These are phyloP conservation scores for Aptenodytes forsteri DNA, from an alignment of 2,113 vertebrate genomes.

Conservation along the genomic window DNA sequence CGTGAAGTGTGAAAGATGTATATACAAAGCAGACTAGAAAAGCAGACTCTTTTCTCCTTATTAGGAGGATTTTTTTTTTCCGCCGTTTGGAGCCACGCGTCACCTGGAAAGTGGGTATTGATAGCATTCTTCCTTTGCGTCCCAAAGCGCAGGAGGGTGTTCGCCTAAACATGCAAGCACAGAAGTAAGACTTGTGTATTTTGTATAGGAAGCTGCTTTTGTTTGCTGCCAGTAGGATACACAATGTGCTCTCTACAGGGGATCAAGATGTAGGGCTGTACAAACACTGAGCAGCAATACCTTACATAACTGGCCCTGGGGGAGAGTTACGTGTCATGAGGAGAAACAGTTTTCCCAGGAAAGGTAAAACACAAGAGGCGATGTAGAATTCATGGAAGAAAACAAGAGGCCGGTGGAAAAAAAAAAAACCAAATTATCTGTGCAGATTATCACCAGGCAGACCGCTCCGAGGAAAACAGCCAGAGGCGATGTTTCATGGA, in stretches of 20 bases:
- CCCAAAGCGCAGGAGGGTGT: not conserved
- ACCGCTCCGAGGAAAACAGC: no score
- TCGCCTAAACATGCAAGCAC: slow-evolving; percentile 34
- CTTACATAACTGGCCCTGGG: slow-evolving; percentile 44
- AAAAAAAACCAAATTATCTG: not conserved
- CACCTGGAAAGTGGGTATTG: not conserved
- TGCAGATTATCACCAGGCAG: not conserved
- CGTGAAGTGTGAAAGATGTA: not conserved
- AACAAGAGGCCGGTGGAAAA: not conserved
- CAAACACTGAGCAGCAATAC: slow-evolving; percentile 49
- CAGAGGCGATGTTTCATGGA: not conserved
- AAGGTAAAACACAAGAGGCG: slow-evolving; percentile 28
- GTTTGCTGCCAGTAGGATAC: slow-evolving; percentile 44
- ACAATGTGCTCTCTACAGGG: slow-evolving; percentile 48
- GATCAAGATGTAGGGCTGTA: slow-evolving; percentile 43
- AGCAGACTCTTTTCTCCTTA: not conserved
- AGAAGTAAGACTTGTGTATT: slow-evolving; percentile 38
- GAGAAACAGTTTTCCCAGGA: slow-evolving; percentile 40
- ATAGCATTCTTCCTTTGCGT: not conserved
- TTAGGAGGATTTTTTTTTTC: not conserved
- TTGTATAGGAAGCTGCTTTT: slow-evolving; percentile 56
- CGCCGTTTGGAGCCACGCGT: accelerated
- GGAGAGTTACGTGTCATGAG: slow-evolving; percentile 17
- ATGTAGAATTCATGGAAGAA: slow-evolving; percentile 12
- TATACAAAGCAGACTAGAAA: not conserved